phyloP scores from a whole-genome alignment of 2,888 invertebrate genomes.

The Argyresthia albistria region DNA sequence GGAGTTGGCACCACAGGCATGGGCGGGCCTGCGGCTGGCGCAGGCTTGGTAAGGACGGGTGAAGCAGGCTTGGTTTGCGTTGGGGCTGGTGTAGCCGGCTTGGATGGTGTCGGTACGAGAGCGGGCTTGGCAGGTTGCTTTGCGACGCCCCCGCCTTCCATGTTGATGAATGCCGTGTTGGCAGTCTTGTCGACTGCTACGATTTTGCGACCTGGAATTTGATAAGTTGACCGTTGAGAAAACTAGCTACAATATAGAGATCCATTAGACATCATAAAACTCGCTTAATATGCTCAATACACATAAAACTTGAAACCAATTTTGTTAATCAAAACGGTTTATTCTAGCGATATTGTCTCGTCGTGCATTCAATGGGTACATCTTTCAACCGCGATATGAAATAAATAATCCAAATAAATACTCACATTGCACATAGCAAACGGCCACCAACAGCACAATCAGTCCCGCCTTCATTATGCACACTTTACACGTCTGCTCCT shows the following conservation, averaged over 20 bases:
- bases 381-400: no score
- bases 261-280: no score
- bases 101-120: conserved; percentile 11
- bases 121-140: background rate
- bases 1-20: background rate
- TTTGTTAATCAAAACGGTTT: no score
- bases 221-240: conserved; percentile 1
- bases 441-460: conserved; percentile 35
- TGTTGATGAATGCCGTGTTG: conserved; percentile 56
- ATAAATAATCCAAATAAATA: conserved; percentile 11
- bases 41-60: background rate
- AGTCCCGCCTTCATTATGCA: conserved; percentile 38
- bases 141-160: conserved; percentile 28
- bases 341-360: no score
- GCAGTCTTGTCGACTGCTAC: conserved; percentile 50
- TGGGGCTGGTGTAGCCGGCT: conserved; percentile 8
- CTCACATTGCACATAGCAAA: conserved; percentile 49
- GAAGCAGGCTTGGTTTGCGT: no score
- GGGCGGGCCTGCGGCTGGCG: conserved; percentile 7
- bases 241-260: no score
- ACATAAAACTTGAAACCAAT: no score
- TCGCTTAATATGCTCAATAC: no score
- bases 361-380: no score
- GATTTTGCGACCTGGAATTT: conserved; percentile 40
- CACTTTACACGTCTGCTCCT: conserved; percentile 9